Evolutionary conservation across 2,113 vertebrate species (phyloP), one percentile per base, ranked within the genome.

Genomic region (Myanophis thanlyinensis): DNA sequence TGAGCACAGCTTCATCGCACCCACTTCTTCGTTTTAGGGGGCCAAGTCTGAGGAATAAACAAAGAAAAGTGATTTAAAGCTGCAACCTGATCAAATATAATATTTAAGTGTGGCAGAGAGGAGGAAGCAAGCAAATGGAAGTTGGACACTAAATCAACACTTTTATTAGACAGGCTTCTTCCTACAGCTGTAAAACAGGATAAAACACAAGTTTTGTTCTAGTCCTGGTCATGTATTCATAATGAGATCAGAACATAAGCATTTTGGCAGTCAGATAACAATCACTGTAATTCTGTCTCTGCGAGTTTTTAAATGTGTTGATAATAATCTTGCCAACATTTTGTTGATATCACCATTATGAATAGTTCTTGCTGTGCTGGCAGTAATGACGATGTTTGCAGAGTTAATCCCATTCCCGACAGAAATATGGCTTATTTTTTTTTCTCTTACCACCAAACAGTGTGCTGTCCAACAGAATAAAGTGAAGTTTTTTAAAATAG

Each of bases 81-180:
- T 85, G 15, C 92, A 56, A 52, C 96, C 93, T 46, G 87, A 90
- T 90, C 91, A 95, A 95, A 93, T 94, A 93, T 73, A 9, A 84
- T 49, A 30, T 54, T 23, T 89, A 35, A 15, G 67, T 25, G 20
- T 87, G 91, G 48, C 89, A 73, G 87, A 13, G 54, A 2, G 49
- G 13, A 51, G 40, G 30, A 51, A 51, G 30, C 49, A 54, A 54
- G 62, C 49, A 92, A 92, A 46, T 27, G 49, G 91, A 54, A 47
- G 49, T 46, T 84, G 59, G 20, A 27, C 73, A 46, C 73, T 94
- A 93, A 96, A 96, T 96, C 93, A 93, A 54, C n/a, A 4, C 88
- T 88, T 92, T 93, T 94, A 94, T 93, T 92, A 88, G 90, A 95
- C 85, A 91, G 96, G 93, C 94, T 93, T 40, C 35, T 80, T 80